A percentile compares a stretch with the other conserved stretches of the same genome.
These are phyloP conservation scores for Drosophila bunnanda DNA, from an alignment of 2,888 invertebrate species.

Conservation along the genomic window DNA sequence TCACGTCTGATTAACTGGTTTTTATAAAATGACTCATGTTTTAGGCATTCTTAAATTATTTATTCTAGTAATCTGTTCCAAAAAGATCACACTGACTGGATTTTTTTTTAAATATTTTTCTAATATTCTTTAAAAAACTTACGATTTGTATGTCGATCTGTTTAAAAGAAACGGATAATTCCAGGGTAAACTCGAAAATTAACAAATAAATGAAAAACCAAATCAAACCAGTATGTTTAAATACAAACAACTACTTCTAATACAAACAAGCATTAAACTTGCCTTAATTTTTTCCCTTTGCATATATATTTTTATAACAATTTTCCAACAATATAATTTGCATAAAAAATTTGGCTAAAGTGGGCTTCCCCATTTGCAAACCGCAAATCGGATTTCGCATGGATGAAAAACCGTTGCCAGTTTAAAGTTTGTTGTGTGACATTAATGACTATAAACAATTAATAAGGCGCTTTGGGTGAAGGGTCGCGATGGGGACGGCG, in stretches of 20 bases:
- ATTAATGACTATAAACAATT: slow-evolving; percentile 62
- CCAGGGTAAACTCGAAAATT: not conserved
- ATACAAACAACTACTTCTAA: not conserved
- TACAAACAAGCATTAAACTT: not conserved
- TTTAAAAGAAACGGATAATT: no score
- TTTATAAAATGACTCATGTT: no score
- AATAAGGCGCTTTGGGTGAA: slow-evolving; percentile 60
- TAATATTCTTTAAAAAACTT: no score
- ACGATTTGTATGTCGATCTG: no score
- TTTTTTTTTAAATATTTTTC: no score
- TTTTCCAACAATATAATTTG: slow-evolving; percentile 5
- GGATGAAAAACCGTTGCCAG: slow-evolving; percentile 32
- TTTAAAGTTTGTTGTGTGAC: slow-evolving; percentile 48
- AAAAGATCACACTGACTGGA: no score
- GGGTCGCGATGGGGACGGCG: slow-evolving; percentile 47
- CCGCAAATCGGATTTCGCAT: slow-evolving; percentile 48
- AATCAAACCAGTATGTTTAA: not conserved
- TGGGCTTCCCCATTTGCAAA: slow-evolving; percentile 21
- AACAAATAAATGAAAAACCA: no score
- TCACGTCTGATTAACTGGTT: not conserved
- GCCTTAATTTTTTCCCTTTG: slow-evolving; percentile 5
- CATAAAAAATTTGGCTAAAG: slow-evolving; percentile 13
- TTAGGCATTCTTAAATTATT: no score
- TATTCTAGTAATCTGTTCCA: no score
- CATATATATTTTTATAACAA: not conserved